These are phyloP conservation scores for Torymus aiolomorphi DNA, from an alignment of 2,888 invertebrate species.

Conservation along the genomic window DNA sequence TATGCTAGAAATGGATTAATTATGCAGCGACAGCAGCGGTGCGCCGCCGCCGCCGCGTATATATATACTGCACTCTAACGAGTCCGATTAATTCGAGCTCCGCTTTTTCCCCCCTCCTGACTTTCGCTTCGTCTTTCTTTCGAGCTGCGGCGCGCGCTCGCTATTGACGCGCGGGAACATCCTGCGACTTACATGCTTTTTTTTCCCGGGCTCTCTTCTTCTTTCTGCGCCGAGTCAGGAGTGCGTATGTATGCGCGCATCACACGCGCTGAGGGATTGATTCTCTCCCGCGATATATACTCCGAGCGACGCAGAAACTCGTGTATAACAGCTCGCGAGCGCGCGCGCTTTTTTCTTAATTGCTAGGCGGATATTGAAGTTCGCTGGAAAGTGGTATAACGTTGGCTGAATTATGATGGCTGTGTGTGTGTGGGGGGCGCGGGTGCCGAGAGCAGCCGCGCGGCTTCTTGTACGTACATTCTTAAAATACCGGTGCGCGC, in stretches of 20 bases:
- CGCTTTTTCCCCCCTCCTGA: background rate
- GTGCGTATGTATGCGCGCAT: too few relatives aligned
- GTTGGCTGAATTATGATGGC: too few relatives aligned
- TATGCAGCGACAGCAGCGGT: constrained; percentile 12
- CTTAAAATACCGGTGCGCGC: too few relatives aligned
- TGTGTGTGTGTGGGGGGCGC: too few relatives aligned
- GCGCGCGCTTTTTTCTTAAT: background rate
- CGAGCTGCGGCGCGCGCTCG: background rate
- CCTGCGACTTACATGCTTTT: constrained; percentile 42
- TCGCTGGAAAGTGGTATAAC: background rate
- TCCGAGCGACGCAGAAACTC: too few relatives aligned
- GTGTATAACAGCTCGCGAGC: background rate
- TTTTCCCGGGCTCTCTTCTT: constrained; percentile 4
- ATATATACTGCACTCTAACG: constrained; percentile 4
- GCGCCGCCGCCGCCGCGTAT: background rate
- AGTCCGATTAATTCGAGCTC: constrained; percentile 40
- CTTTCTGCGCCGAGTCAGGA: background rate
- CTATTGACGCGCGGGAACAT: constrained; percentile 36
- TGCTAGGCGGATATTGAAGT: constrained; percentile 8
- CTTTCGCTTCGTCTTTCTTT: constrained; percentile 6
- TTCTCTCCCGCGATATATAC: too few relatives aligned
- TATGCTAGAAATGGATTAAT: constrained; percentile 47
- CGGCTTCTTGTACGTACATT: too few relatives aligned
- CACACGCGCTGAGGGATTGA: too few relatives aligned
- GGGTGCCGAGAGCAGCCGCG: too few relatives aligned